Evolutionary conservation across 2,888 invertebrate genomes (phyloP).

Genomic region (Diarsia brunnea): DNA sequence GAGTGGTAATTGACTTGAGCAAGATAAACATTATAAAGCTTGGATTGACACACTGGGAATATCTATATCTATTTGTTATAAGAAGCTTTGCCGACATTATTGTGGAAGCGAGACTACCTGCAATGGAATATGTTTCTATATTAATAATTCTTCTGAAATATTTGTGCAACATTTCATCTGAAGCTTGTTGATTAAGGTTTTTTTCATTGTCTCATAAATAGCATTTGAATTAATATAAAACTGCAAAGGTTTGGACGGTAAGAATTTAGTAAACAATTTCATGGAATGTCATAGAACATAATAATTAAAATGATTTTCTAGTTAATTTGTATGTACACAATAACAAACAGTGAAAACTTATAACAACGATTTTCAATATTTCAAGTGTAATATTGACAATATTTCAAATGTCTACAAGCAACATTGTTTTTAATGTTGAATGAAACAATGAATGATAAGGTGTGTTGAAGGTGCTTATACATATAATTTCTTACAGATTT

Average conservation of each 20-base stretch:
- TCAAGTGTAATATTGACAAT: conserved; percentile 13
- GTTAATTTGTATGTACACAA: conserved; percentile 19
- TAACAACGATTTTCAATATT: background rate
- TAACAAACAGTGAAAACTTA: conserved; percentile 5
- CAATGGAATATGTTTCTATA: conserved; percentile 32
- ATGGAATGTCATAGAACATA: conserved; percentile 20
- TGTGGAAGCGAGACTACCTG: conserved; percentile 48
- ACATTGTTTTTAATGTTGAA: conserved; percentile 33
- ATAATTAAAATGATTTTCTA: conserved; percentile 8
- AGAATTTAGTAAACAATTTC: conserved; percentile 31
- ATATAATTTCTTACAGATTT: conserved; percentile 92
- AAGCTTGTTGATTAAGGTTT: conserved; percentile 33
- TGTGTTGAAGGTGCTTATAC: conserved; percentile 59
- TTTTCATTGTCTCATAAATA: conserved; percentile 21
- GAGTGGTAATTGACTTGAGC: conserved; percentile 50
- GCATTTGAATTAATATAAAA: conserved; percentile 18
- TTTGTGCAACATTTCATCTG: conserved; percentile 25
- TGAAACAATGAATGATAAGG: conserved; percentile 27
- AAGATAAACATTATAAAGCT: conserved; percentile 35
- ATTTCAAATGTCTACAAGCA: conserved; percentile 19
- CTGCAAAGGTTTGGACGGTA: conserved; percentile 49
- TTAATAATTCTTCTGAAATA: conserved; percentile 26
- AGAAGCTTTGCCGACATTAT: conserved; percentile 49
- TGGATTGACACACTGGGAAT: conserved; percentile 49
- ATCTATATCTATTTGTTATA: conserved; percentile 43